Conservation (phyloP, 2,797 vertebrate species). For the Notamacropus eugenii region DNA sequence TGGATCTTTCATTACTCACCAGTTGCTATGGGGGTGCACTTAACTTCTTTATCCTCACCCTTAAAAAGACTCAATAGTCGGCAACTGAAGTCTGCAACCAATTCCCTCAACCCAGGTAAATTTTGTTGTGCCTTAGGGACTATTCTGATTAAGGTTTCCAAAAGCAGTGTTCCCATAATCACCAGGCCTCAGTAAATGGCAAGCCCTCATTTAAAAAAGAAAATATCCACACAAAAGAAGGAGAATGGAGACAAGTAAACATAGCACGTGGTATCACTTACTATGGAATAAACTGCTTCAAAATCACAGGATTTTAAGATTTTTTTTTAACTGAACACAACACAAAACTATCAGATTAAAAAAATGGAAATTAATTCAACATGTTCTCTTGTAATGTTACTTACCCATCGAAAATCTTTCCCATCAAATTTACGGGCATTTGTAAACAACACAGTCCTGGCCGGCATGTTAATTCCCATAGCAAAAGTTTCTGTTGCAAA, state of each 20-base stretch:
- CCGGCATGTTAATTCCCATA: slow-evolving; percentile 99
- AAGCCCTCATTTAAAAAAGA: neutral
- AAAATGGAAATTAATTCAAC: slow-evolving; percentile 35
- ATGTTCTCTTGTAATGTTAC: slow-evolving; percentile 61
- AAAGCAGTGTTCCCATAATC: neutral
- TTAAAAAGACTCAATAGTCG: neutral
- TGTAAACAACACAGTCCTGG: slow-evolving; percentile 97
- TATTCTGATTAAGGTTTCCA: neutral
- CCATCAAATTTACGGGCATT: slow-evolving; percentile 98
- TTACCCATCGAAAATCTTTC: slow-evolving; percentile 98
- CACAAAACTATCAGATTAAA: slow-evolving; percentile 23
- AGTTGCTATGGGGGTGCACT: neutral
- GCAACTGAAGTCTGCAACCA: neutral
- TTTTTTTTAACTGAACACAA: neutral
- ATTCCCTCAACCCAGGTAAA: neutral
- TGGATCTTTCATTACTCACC: neutral
- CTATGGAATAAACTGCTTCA: neutral
- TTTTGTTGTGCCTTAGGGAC: neutral
- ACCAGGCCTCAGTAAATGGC: neutral
- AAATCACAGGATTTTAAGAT: neutral
- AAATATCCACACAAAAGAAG: neutral
- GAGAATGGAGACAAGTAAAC: neutral
- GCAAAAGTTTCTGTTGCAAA: slow-evolving; percentile 99
- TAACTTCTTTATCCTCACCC: neutral
- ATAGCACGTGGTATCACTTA: neutral